These are phyloP conservation scores for Kryptolebias marmoratus DNA, from an alignment of 2,113 vertebrate genomes.

Conservation along the genomic window DNA sequence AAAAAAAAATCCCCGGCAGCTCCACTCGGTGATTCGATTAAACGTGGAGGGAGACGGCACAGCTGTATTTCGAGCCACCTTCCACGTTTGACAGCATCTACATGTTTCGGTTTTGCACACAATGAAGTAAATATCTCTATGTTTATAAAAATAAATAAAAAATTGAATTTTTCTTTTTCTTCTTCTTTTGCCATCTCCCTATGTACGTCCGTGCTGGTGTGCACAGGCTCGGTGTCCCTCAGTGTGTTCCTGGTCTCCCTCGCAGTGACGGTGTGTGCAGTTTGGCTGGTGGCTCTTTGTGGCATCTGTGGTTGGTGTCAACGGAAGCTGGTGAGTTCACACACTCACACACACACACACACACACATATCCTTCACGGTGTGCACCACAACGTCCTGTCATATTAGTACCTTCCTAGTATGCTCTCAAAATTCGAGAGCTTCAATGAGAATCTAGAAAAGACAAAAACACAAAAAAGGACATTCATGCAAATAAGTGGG, in stretches of 20 bases:
- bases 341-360: constrained; percentile 36
- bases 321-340: constrained; percentile 94
- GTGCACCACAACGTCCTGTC: constrained; percentile 20
- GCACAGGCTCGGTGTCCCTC: constrained; percentile 88
- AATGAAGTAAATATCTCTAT: constrained; percentile 23
- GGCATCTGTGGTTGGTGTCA: constrained; percentile 99
- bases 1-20: constrained; percentile 11
- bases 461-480: too few species aligned
- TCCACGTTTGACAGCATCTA: constrained; percentile 21
- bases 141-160: constrained; percentile 19
- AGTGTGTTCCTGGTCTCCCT: constrained; percentile 96
- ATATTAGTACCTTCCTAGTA: constrained; percentile 22
- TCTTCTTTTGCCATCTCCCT: constrained; percentile 59
- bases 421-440: constrained; percentile 31
- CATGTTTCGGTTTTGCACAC: constrained; percentile 28
- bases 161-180: constrained; percentile 20
- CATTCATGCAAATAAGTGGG: background rate
- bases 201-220: constrained; percentile 60
- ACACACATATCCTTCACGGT: constrained; percentile 24
- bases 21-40: constrained; percentile 57
- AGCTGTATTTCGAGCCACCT: constrained; percentile 23
- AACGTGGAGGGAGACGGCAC: constrained; percentile 8
- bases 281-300: constrained; percentile 95
- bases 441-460: constrained; percentile 13
- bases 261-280: constrained; percentile 96